Evolutionary conservation across 2,797 vertebrate genomes (phyloP).

Genomic region (Simalia tracyae): DNA sequence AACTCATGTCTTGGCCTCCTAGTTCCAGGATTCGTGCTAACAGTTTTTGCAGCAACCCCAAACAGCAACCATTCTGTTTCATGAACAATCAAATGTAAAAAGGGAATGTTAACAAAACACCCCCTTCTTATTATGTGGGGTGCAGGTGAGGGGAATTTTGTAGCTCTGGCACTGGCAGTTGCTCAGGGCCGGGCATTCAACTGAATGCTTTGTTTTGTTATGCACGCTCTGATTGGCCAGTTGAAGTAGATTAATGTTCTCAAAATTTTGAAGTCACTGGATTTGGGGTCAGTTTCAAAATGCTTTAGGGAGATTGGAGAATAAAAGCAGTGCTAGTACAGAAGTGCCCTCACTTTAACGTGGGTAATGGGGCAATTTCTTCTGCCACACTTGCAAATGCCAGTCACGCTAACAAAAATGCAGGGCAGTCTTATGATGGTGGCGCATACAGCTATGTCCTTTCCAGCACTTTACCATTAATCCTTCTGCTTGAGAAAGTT

Average conservation of each 20-base stretch:
- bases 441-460: neutral
- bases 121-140: neutral
- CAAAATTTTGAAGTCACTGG: neutral
- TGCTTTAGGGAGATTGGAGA: neutral
- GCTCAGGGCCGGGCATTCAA: neutral
- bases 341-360: neutral
- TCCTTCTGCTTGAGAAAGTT: neutral
- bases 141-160: neutral
- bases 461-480: neutral
- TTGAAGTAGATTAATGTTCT: neutral
- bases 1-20: neutral
- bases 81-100: neutral
- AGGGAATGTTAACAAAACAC: neutral
- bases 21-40: neutral
- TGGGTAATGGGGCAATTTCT: neutral
- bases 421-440: neutral
- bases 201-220: neutral
- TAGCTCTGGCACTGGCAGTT: neutral
- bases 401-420: neutral
- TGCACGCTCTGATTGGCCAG: neutral
- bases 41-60: neutral
- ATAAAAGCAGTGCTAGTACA: neutral
- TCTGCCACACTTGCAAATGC: neutral
- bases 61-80: neutral
- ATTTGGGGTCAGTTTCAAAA: neutral